phyloP scores from a whole-genome alignment of 2,888 invertebrate genomes.

The Torymus auratus region DNA sequence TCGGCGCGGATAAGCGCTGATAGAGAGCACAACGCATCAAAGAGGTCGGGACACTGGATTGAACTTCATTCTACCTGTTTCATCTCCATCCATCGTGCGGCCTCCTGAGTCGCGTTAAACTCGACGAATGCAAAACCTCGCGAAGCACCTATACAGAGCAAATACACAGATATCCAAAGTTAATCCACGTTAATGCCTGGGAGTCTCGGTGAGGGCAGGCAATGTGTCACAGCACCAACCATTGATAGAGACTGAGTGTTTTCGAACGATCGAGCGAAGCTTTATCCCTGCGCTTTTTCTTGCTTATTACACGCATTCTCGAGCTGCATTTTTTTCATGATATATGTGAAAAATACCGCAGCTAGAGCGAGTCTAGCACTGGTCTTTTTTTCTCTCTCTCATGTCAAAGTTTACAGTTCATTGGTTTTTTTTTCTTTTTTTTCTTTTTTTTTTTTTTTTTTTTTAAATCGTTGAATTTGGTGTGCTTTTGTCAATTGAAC shows the following conservation, averaged over 20 bases:
- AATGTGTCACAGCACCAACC: constrained; percentile 77
- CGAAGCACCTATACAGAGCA: constrained; percentile 92
- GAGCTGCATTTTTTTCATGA: constrained; percentile 64
- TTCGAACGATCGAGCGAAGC: constrained; percentile 72
- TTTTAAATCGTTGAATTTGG: constrained; percentile 19
- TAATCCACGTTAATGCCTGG: constrained; percentile 76
- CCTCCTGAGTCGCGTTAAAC: constrained; percentile 92
- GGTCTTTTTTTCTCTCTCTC: constrained; percentile 22
- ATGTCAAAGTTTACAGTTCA: constrained; percentile 32
- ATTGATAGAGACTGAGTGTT: constrained; percentile 73
- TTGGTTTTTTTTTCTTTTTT: constrained; percentile 13
- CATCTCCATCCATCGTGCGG: constrained; percentile 93
- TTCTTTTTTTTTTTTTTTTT: constrained; percentile 25
- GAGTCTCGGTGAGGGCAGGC: constrained; percentile 76
- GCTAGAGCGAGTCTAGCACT: constrained; percentile 51
- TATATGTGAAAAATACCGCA: constrained; percentile 42
- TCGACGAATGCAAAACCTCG: constrained; percentile 91
- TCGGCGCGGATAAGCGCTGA: constrained; percentile 70
- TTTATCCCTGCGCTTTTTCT: constrained; percentile 66
- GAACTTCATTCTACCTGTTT: constrained; percentile 85
- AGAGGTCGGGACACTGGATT: constrained; percentile 73
- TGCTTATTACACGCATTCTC: constrained; percentile 64
- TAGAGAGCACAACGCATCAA: constrained; percentile 70
- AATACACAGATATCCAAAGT: constrained; percentile 79
- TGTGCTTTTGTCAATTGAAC: constrained; percentile 22